Conservation (phyloP, 1,140 invertebrate species). For the Phymastichus coffea region DNA sequence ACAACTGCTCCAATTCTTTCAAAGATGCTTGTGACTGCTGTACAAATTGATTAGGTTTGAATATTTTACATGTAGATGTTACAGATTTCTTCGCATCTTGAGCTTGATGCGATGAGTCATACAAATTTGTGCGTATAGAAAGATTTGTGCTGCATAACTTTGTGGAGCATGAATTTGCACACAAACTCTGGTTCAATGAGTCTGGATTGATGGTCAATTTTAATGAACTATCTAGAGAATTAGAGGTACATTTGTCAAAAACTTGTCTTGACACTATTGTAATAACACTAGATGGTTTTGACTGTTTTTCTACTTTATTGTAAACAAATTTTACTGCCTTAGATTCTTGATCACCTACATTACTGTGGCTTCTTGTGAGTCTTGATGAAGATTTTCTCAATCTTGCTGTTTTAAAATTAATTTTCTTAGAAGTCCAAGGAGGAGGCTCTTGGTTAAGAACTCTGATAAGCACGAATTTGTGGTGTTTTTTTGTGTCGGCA, state of each 20-base stretch:
- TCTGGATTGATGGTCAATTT: conserved; percentile 17
- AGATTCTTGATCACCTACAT: neutral
- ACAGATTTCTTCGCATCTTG: conserved; percentile 38
- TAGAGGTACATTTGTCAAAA: conserved; percentile 36
- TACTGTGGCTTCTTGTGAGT: conserved; percentile 17
- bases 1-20: conserved; percentile 12
- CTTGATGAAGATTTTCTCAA: conserved; percentile 6
- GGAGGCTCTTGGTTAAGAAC: conserved; percentile 38
- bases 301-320: conserved; percentile 16
- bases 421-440: conserved; percentile 31
- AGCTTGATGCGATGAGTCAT: conserved; percentile 41
- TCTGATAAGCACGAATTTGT: conserved; percentile 47
- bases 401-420: neutral
- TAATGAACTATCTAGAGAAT: conserved; percentile 7
- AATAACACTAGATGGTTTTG: conserved; percentile 31
- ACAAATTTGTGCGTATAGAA: conserved; percentile 49
- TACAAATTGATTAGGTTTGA: conserved; percentile 23
- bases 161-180: conserved; percentile 20
- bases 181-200: conserved; percentile 1
- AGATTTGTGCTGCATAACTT: conserved; percentile 46
- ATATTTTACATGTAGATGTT: conserved; percentile 30
- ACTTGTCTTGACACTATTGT: conserved; percentile 44
- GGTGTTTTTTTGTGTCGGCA: conserved; percentile 35
- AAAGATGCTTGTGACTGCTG: conserved; percentile 11
- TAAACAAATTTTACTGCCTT: conserved; percentile 14